Percentiles rank a stretch among this genome's conserved stretches.
phyloP scores from a whole-genome alignment of 2,888 invertebrate genomes.

The Rutpela maculata region DNA sequence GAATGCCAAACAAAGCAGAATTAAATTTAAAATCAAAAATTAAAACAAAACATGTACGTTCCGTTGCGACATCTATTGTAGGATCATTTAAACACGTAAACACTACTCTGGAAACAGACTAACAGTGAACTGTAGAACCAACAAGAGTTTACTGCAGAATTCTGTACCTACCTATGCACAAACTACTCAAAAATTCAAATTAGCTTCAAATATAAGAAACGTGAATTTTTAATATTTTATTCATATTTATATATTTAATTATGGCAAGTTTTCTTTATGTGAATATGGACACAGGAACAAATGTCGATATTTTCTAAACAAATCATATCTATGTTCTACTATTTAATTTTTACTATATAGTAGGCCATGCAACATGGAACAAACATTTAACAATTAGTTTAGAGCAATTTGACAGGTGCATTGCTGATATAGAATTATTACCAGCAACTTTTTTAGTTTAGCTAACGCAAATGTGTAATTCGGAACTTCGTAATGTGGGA shows the following conservation, averaged over 20 bases:
- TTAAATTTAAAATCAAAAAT: too few species aligned
- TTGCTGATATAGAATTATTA: background rate
- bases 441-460: background rate
- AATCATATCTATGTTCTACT: background rate
- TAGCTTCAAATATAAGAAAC: too few species aligned
- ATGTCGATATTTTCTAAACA: background rate
- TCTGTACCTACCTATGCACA: too few species aligned
- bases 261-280: too few species aligned
- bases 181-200: background rate
- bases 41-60: too few species aligned
- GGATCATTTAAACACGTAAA: background rate
- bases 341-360: background rate
- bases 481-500: conserved; percentile 51
- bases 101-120: too few species aligned
- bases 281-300: too few species aligned
- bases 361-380: background rate
- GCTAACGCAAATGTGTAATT: conserved; percentile 3
- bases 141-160: too few species aligned
- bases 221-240: too few species aligned
- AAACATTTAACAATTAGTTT: background rate
- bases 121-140: too few species aligned
- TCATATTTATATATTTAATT: too few species aligned
- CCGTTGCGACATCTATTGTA: background rate
- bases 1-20: too few species aligned
- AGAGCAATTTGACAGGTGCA: background rate